These are phyloP conservation scores for Apamea monoglypha DNA, from an alignment of 2,888 invertebrate species.

Conservation along the genomic window DNA sequence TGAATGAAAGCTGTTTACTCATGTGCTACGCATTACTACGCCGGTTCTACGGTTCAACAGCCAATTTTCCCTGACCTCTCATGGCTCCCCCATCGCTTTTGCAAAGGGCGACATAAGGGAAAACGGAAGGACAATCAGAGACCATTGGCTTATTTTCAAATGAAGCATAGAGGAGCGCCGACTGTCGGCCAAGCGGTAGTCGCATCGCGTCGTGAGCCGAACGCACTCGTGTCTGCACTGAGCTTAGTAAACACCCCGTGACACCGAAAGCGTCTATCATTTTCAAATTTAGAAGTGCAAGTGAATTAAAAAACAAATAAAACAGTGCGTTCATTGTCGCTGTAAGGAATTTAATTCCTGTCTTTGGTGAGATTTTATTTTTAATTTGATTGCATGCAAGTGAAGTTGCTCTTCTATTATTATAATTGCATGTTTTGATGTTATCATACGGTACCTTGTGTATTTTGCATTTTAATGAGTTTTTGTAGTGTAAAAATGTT, in stretches of 20 bases:
- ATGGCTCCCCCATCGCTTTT: conserved; percentile 59
- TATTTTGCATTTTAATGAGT: conserved; percentile 37
- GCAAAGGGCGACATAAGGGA: conserved; percentile 70
- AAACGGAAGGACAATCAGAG: conserved; percentile 68
- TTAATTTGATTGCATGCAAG: conserved; percentile 33
- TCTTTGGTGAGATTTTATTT: conserved; percentile 74
- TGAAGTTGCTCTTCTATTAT: conserved; percentile 22
- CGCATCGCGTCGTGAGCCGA: conserved; percentile 78
- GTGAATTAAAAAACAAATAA: conserved; percentile 70
- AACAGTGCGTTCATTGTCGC: conserved; percentile 61
- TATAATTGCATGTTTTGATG: conserved; percentile 47
- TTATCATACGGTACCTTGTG: conserved; percentile 24
- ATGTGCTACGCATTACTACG: conserved; percentile 76
- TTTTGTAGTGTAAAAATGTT: conserved; percentile 14
- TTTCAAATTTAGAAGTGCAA: conserved; percentile 72
- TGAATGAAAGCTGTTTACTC: conserved; percentile 80
- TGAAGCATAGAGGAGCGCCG: conserved; percentile 83
- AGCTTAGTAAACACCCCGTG: conserved; percentile 70
- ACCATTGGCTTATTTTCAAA: conserved; percentile 74
- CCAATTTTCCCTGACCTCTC: conserved; percentile 74
- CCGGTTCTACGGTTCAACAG: conserved; percentile 69
- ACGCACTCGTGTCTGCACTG: conserved; percentile 77
- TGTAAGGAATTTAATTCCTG: conserved; percentile 62
- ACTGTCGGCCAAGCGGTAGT: conserved; percentile 77
- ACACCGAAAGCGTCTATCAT: conserved; percentile 68